Conservation (phyloP, 1,140 invertebrate species). For the Lordiphosa collinella region DNA sequence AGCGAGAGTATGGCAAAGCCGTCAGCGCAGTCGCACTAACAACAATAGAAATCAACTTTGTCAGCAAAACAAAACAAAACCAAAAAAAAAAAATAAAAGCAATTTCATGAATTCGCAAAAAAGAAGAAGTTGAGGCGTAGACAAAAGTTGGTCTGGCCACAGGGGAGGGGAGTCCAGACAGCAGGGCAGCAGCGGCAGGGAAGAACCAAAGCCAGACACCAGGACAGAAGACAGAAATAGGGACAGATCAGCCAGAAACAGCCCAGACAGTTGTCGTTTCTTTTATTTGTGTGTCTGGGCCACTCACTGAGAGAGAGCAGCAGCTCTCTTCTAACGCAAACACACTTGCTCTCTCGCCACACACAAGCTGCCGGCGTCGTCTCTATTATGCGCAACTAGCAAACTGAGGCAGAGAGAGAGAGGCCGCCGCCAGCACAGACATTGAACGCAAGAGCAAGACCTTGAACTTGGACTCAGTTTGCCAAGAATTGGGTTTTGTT, state of each 20-base stretch:
- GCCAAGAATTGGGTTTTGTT: slow-evolving; percentile 74
- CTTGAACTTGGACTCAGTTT: slow-evolving; percentile 78
- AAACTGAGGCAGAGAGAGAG: slow-evolving; percentile 4
- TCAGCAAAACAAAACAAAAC: slow-evolving; percentile 42
- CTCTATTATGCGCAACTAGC: slow-evolving; percentile 52
- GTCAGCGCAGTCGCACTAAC: slow-evolving; percentile 64
- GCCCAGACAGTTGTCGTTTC: slow-evolving; percentile 29
- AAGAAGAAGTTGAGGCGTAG: slow-evolving; percentile 40
- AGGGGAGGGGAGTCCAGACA: slow-evolving; percentile 11
- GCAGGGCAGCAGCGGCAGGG: slow-evolving; percentile 16
- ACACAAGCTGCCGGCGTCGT: slow-evolving; percentile 7
- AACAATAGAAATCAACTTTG: slow-evolving; percentile 74
- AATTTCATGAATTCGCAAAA: slow-evolving; percentile 21
- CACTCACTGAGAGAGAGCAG: slow-evolving; percentile 17
- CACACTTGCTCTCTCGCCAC: neutral
- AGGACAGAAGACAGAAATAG: slow-evolving; percentile 3
- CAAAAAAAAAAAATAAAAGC: neutral
- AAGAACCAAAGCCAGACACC: too few relatives aligned
- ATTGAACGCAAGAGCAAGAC: slow-evolving; percentile 70
- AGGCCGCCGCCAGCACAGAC: slow-evolving; percentile 24
- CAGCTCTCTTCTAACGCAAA: slow-evolving; percentile 10
- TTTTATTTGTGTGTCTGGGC: slow-evolving; percentile 44
- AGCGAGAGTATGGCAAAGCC: slow-evolving; percentile 19
- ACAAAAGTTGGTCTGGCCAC: slow-evolving; percentile 37
- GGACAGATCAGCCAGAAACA: slow-evolving; percentile 5